Conservation (phyloP, 2,797 vertebrate genomes). For the Pseudotriccus pelzelni region DNA sequence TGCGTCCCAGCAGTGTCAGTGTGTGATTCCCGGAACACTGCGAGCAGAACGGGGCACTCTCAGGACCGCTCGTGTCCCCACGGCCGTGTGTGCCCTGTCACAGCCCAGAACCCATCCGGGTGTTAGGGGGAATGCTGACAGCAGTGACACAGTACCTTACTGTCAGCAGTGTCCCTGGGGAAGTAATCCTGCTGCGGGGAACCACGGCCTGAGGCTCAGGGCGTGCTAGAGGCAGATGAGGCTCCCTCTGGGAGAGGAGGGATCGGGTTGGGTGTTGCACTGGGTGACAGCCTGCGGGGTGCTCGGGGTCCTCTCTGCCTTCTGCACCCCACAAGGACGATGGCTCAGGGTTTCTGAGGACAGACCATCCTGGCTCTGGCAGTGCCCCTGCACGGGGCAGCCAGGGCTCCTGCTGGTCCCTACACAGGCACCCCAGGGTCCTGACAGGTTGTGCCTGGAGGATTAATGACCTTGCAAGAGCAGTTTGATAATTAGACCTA, state of each 20-base stretch:
- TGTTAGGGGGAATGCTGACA: not conserved
- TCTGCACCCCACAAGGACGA: rapidly evolving
- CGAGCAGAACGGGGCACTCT: rapidly evolving
- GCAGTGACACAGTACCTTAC: rapidly evolving
- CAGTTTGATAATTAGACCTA: not conserved
- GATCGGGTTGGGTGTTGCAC: rapidly evolving
- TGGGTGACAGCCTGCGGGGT: rapidly evolving
- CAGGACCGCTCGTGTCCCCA: not conserved
- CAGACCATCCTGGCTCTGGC: rapidly evolving
- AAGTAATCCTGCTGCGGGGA: not conserved
- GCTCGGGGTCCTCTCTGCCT: not conserved
- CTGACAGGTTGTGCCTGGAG: rapidly evolving
- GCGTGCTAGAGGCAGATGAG: too few species aligned
- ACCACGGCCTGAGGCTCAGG: not conserved
- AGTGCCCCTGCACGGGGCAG: rapidly evolving
- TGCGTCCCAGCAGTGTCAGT: not conserved
- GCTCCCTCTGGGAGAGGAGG: not conserved
- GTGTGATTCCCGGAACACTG: rapidly evolving
- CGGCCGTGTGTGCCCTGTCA: rapidly evolving
- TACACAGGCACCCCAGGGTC: not conserved
- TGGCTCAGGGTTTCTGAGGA: not conserved
- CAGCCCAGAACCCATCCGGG: rapidly evolving
- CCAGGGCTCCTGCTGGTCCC: not conserved
- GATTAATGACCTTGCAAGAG: not conserved
- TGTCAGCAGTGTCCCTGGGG: not conserved